Evolutionary conservation across 1,140 invertebrate species (phyloP).

Genomic region (Heliconius melpomene): DNA sequence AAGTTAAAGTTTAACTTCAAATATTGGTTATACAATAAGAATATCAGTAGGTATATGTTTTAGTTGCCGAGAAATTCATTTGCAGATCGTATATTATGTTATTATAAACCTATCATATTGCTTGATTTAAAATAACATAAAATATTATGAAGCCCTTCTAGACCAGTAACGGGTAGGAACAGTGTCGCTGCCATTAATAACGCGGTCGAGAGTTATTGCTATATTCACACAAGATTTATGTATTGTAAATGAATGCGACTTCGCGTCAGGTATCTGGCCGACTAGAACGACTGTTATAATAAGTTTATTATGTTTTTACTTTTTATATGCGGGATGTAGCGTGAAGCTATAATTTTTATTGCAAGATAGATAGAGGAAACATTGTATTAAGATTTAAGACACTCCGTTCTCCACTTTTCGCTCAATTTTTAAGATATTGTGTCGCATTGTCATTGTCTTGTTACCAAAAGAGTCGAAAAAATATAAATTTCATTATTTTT

Average conservation of each 20-base stretch:
- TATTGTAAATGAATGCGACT: constrained; percentile 6
- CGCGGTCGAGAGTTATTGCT: neutral
- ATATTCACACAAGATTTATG: constrained; percentile 11
- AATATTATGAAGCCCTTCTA: neutral
- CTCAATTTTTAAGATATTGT: too few species aligned
- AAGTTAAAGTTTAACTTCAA: too few species aligned
- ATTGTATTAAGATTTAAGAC: too few species aligned
- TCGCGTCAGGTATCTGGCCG: neutral
- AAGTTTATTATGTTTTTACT: neutral
- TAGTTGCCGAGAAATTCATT: too few species aligned
- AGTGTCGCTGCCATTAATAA: constrained; percentile 1
- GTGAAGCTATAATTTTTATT: neutral
- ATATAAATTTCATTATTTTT: too few species aligned
- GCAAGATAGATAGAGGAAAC: too few species aligned
- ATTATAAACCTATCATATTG: neutral
- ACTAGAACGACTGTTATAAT: neutral
- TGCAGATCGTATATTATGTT: neutral
- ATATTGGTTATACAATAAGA: too few species aligned
- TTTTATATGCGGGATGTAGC: too few species aligned
- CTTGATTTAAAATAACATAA: neutral
- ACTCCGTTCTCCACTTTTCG: too few species aligned
- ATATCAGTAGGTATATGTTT: too few species aligned
- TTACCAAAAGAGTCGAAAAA: too few species aligned
- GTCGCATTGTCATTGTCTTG: too few species aligned
- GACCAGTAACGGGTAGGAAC: neutral